Evolutionary conservation across 2,888 invertebrate species (phyloP).

Genomic region (Nephrocerus scutellatus): DNA sequence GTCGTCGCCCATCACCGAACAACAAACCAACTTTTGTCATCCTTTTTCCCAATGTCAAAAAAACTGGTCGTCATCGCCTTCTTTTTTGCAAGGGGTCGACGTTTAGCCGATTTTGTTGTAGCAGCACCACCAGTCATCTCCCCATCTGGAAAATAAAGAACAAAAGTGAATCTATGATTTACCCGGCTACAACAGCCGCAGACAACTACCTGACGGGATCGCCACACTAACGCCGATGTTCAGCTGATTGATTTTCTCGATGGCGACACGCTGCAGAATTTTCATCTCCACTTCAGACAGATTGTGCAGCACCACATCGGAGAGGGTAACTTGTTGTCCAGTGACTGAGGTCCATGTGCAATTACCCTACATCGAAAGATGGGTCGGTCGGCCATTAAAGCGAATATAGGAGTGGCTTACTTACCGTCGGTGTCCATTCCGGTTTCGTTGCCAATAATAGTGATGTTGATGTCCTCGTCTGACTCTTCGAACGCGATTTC

Average conservation of each 20-base stretch:
- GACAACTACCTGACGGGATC: slow-evolving; percentile 67
- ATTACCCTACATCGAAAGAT: slow-evolving; percentile 55
- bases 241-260: slow-evolving; percentile 76
- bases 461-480: slow-evolving; percentile 53
- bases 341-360: slow-evolving; percentile 69
- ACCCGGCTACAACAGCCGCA: background rate
- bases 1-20: background rate
- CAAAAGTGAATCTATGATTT: too few species aligned
- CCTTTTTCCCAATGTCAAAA: slow-evolving; percentile 71
- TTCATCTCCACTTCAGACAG: slow-evolving; percentile 66
- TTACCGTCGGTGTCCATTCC: slow-evolving; percentile 83
- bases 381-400: background rate
- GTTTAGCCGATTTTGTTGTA: slow-evolving; percentile 55
- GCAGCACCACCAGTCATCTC: background rate
- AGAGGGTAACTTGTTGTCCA: slow-evolving; percentile 56
- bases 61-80: slow-evolving; percentile 84
- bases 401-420: too few species aligned
- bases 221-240: slow-evolving; percentile 75
- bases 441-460: slow-evolving; percentile 23
- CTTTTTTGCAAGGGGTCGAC: slow-evolving; percentile 73
- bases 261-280: slow-evolving; percentile 76
- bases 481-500: slow-evolving; percentile 76
- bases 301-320: slow-evolving; percentile 57
- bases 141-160: background rate
- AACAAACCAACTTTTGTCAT: slow-evolving; percentile 49